Evolutionary conservation across 2,888 invertebrate species (phyloP).

Genomic region (Drosophila testacea): DNA sequence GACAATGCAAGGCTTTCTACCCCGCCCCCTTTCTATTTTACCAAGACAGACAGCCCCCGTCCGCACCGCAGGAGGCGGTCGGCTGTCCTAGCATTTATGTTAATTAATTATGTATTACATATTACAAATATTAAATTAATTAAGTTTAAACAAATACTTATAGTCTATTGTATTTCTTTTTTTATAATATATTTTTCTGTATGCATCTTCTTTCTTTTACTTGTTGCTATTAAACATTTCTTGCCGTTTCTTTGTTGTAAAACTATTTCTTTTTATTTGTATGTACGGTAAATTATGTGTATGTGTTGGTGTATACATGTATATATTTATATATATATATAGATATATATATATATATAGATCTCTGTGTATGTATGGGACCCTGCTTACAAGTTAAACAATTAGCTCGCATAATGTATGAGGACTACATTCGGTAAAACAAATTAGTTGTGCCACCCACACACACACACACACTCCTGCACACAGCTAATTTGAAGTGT

Average conservation of each 20-base stretch:
- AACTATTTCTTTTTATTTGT: slow-evolving; percentile 25
- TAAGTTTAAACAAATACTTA: slow-evolving; percentile 81
- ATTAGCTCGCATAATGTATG: slow-evolving; percentile 74
- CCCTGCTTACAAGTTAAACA: slow-evolving; percentile 68
- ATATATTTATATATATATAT: slow-evolving; percentile 8
- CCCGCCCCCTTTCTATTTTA: slow-evolving; percentile 16
- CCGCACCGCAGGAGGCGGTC: slow-evolving; percentile 48
- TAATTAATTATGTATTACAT: slow-evolving; percentile 60
- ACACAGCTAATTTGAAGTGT: slow-evolving; percentile 17
- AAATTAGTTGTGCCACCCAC: slow-evolving; percentile 56
- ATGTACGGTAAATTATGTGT: slow-evolving; percentile 2
- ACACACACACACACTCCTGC: slow-evolving; percentile 6
- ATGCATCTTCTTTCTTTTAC: slow-evolving; percentile 17
- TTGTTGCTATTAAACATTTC: slow-evolving; percentile 58
- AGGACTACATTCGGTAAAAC: slow-evolving; percentile 66
- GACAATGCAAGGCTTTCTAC: slow-evolving; percentile 50
- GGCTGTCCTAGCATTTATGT: slow-evolving; percentile 45
- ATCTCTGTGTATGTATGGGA: slow-evolving; percentile 25
- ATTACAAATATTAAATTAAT: slow-evolving; percentile 72
- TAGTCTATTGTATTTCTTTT: slow-evolving; percentile 62
- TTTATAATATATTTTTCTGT: slow-evolving; percentile 36
- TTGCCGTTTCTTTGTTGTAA: slow-evolving; percentile 9
- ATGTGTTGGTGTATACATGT: slow-evolving; percentile 20
- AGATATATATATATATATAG: slow-evolving; percentile 11
- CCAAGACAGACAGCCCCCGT: slow-evolving; percentile 29